phyloP scores from a whole-genome alignment of 1,140 invertebrate species.

The Drosophila tropicalis region DNA sequence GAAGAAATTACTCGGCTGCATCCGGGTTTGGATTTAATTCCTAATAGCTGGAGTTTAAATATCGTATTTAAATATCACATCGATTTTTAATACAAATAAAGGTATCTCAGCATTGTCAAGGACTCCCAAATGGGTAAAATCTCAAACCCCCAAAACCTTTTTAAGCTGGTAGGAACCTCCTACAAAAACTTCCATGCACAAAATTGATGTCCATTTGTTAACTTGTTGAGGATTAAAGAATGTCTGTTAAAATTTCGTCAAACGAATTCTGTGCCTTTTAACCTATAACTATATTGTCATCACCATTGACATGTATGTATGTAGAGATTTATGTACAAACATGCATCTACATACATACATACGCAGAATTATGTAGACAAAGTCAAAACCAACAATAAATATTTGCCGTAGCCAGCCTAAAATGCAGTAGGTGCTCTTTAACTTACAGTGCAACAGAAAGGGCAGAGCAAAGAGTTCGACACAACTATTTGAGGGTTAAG shows the following conservation, averaged over 20 bases:
- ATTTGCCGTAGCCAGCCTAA: background rate
- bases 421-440: background rate
- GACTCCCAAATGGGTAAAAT: background rate
- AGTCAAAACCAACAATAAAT: constrained; percentile 10
- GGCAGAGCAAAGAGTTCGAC: constrained; percentile 7
- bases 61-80: background rate
- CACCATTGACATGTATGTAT: no score
- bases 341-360: background rate
- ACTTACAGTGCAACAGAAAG: background rate
- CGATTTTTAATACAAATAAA: background rate
- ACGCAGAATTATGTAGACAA: background rate
- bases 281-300: no score
- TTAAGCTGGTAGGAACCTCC: no score
- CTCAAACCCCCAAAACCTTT: no score
- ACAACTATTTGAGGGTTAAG: constrained; percentile 16
- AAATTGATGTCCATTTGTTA: no score
- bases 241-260: no score
- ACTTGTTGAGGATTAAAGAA: no score
- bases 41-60: constrained; percentile 20
- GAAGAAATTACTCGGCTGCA: constrained; percentile 41
- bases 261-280: no score
- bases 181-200: no score
- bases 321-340: background rate
- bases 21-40: constrained; percentile 34
- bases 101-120: background rate